These are phyloP conservation scores for Parthenolecanium corni DNA, from an alignment of 2,888 invertebrate genomes.

Conservation along the genomic window DNA sequence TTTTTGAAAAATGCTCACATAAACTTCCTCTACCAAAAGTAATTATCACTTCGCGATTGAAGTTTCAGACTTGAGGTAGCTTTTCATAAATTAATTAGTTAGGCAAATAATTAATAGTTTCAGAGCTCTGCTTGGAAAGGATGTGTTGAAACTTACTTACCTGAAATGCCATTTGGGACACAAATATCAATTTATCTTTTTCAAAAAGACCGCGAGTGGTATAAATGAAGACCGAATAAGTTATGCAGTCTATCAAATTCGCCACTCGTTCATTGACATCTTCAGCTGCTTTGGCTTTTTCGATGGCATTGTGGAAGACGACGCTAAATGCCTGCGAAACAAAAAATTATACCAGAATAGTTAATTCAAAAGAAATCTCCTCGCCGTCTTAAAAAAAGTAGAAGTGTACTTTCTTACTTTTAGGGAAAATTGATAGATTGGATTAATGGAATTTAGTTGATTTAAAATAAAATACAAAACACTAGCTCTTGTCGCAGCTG, in stretches of 20 bases:
- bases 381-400: slow-evolving; percentile 6
- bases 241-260: slow-evolving; percentile 88
- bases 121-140: no score
- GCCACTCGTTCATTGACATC: slow-evolving; percentile 65
- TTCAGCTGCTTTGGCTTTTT: slow-evolving; percentile 68
- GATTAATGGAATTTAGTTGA: slow-evolving; percentile 89
- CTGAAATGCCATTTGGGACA: slow-evolving; percentile 92
- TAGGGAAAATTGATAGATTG: slow-evolving; percentile 92
- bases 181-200: slow-evolving; percentile 90
- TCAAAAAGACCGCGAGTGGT: slow-evolving; percentile 90
- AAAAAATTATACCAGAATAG: no score
- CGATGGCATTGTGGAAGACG: slow-evolving; percentile 94
- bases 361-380: no score
- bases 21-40: no score
- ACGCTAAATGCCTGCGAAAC: slow-evolving; percentile 79
- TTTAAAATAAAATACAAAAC: slow-evolving; percentile 89
- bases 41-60: no score
- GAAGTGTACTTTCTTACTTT: slow-evolving; percentile 50
- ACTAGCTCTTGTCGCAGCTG: slow-evolving; percentile 85
- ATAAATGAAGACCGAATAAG: slow-evolving; percentile 88
- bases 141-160: slow-evolving; percentile 46
- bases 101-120: no score
- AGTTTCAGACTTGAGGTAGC: no score
- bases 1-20: no score
- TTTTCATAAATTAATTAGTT: no score